Evolutionary conservation across 2,113 vertebrate species (phyloP).

Genomic region (Sylvicapra grimmia): DNA sequence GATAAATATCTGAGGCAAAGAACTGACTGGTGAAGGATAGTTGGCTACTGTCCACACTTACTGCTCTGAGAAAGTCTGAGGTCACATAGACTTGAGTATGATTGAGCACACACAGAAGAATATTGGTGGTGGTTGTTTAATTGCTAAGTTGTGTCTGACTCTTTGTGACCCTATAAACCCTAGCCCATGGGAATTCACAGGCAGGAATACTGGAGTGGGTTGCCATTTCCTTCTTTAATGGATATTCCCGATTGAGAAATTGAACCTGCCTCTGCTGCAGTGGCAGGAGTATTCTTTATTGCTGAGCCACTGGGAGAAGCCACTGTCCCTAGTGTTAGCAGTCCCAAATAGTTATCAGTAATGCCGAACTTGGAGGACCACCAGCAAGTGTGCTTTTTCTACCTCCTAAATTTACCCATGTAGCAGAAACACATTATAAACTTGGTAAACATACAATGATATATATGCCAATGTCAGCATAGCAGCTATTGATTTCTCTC

Average conservation of each 20-base stretch:
- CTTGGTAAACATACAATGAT: not conserved
- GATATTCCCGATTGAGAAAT: not conserved
- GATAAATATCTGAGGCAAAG: not conserved
- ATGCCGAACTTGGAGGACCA: not conserved
- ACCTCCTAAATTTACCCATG: not conserved
- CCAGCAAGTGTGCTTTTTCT: not conserved
- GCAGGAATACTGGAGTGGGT: not conserved
- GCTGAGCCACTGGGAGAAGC: not conserved
- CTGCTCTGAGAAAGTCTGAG: not conserved
- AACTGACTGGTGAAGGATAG: too few species aligned
- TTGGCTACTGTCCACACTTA: not conserved
- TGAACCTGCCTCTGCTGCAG: not conserved
- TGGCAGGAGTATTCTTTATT: not conserved
- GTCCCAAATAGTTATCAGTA: not conserved
- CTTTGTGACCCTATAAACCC: not conserved
- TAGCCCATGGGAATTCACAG: not conserved
- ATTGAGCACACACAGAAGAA: not conserved
- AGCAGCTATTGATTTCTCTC: conserved; percentile 31
- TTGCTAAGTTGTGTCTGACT: not conserved
- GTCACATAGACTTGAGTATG: not conserved
- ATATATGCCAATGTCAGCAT: not conserved
- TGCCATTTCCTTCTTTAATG: not conserved
- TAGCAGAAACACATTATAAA: not conserved
- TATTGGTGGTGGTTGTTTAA: not conserved
- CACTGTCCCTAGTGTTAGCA: not conserved